A percentile compares a stretch with the other conserved stretches of the same genome.
These are phyloP conservation scores for Catocala sponsa DNA, from an alignment of 2,888 invertebrate species.

Conservation along the genomic window DNA sequence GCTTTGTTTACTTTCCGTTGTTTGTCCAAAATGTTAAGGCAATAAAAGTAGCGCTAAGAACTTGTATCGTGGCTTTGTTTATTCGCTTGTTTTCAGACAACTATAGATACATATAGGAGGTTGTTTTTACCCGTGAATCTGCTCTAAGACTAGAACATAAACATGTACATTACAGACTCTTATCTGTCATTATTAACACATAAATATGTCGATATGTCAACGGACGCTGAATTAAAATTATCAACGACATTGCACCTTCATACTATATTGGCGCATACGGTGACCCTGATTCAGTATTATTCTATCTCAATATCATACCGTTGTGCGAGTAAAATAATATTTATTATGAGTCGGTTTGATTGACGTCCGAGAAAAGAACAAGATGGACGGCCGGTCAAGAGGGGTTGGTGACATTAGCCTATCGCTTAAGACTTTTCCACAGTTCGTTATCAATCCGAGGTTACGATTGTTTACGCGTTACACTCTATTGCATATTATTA, in stretches of 20 bases:
- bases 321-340: constrained; percentile 33
- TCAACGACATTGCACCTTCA: constrained; percentile 12
- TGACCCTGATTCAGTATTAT: constrained; percentile 19
- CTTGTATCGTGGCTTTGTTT: constrained; percentile 18
- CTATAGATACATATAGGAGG: no score
- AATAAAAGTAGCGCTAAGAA: constrained; percentile 20
- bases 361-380: constrained; percentile 39
- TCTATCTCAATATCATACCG: constrained; percentile 10
- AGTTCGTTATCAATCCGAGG: constrained; percentile 43
- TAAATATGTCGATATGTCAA: background rate
- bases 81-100: constrained; percentile 1
- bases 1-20: constrained; percentile 3
- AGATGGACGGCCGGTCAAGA: constrained; percentile 41
- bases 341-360: constrained; percentile 37
- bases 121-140: no score
- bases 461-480: constrained; percentile 35
- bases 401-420: constrained; percentile 50
- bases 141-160: no score
- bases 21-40: constrained; percentile 7
- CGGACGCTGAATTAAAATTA: constrained; percentile 6
- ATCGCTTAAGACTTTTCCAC: constrained; percentile 50
- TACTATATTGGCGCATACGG: constrained; percentile 6
- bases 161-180: background rate
- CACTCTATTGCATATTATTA: constrained; percentile 22
- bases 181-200: background rate